Base-by-base conservation (phyloP, 92 coral and sea anemone species). In the Muricea muricata region DNA sequence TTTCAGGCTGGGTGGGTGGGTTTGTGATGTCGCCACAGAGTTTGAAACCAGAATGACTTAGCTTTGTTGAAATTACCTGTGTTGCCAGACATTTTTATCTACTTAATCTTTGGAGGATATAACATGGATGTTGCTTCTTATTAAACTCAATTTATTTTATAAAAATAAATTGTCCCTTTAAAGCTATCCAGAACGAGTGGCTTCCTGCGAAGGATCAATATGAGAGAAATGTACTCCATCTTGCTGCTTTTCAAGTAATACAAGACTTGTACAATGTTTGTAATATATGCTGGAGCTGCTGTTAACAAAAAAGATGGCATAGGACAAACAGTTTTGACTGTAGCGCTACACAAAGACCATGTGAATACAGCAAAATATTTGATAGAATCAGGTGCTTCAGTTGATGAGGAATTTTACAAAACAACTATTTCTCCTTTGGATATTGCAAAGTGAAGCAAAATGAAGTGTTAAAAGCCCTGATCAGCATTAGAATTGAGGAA, bases 221-320 rank as follows among this genome's bases (percentile, higher is more conserved):
- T 32, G 82, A 47, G 37, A 77, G 80, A 17, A 74, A 61, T 8
- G 47, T 79, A 24, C 48, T 58, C 13, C 72, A 79, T 42, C 13
- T 79, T 13, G 84, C 84, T 55, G 24, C 84, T 10, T 7, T 79
- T 1, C 7, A 56, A 55, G 84, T 9, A 79, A 79, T 31, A 79
- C 73, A 2, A 9, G 72, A 57, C 48, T 79, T 23, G 84, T 79
- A 10, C 24, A 50, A 18, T 61, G 66, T 23, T 71, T 78, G n/a
- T n/a, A n/a, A n/a, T n/a, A n/a, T n/a, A n/a, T n/a, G n/a, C n/a
- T n/a, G n/a, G n/a, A n/a, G n/a, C n/a, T n/a, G n/a, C 34, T 26
- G 60, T 79, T 1, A 79, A 79, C 60, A 30, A 15, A 13, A 57
- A 42, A 79, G 84, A 79, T 56, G 83, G 84, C 24, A 79, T 79